These are phyloP conservation scores for Epinotia demarniana DNA, from an alignment of 2,888 invertebrate genomes.

Conservation along the genomic window DNA sequence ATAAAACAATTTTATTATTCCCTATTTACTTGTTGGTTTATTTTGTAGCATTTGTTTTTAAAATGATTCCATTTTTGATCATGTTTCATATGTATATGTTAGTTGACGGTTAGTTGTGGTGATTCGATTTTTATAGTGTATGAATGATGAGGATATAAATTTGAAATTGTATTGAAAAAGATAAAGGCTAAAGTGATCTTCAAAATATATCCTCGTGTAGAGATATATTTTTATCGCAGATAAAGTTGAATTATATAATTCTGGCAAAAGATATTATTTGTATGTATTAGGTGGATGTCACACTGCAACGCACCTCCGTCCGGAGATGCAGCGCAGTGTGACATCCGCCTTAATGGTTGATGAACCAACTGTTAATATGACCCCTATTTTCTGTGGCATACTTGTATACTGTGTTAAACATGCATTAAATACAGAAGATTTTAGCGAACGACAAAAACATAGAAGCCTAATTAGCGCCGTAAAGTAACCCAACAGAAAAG, in stretches of 20 bases:
- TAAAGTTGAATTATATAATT: too few relatives aligned
- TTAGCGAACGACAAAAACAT: too few relatives aligned
- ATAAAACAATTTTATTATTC: neutral
- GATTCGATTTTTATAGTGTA: neutral
- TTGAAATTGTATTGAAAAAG: neutral
- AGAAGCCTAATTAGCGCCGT: too few relatives aligned
- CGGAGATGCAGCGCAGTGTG: too few relatives aligned
- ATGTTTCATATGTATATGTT: conserved; percentile 6
- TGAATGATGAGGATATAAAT: neutral
- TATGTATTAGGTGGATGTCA: neutral
- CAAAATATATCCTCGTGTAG: neutral
- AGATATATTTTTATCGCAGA: neutral
- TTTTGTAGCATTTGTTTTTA: conserved; percentile 25
- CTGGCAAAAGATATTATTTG: neutral
- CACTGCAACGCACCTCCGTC: too few relatives aligned
- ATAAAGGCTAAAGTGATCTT: neutral
- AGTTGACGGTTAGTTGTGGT: neutral
- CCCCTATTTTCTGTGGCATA: too few relatives aligned
- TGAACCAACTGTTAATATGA: too few relatives aligned
- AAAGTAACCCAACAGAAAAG: too few relatives aligned
- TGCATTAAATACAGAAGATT: too few relatives aligned
- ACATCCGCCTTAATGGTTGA: too few relatives aligned
- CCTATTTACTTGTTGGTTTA: conserved; percentile 14
- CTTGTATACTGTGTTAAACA: too few relatives aligned
- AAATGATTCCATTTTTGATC: neutral